These are phyloP conservation scores for Varanus komodoensis DNA, from an alignment of 2,113 vertebrate genomes.

Conservation along the genomic window DNA sequence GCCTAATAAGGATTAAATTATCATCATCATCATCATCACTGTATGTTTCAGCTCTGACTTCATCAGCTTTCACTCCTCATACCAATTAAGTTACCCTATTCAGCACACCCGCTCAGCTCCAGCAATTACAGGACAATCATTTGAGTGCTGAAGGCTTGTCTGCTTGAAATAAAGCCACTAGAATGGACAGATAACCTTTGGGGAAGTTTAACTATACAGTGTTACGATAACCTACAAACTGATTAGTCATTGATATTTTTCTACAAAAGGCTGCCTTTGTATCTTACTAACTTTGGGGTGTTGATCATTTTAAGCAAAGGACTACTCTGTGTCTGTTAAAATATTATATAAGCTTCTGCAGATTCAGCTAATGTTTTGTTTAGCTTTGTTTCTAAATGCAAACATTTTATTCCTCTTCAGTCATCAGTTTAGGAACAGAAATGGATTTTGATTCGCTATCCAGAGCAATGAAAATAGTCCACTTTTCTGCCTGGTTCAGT, in stretches of 20 bases:
- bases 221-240: constrained; percentile 32
- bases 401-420: neutral
- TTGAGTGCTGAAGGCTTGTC: constrained; percentile 1
- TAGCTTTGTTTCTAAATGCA: neutral
- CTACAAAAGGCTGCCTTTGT: neutral
- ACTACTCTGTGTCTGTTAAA: neutral
- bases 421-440: neutral
- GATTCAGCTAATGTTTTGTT: neutral
- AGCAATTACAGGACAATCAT: constrained; percentile 14
- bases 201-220: constrained; percentile 42
- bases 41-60: constrained; percentile 39
- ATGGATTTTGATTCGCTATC: neutral
- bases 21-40: constrained; percentile 21
- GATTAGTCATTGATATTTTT: constrained; percentile 25
- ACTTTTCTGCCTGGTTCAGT: neutral
- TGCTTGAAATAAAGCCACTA: constrained; percentile 37
- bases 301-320: constrained; percentile 2
- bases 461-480: neutral
- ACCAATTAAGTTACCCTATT: constrained; percentile 34
- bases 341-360: constrained; percentile 15
- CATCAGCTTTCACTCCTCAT: constrained; percentile 12
- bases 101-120: constrained; percentile 2
- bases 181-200: constrained; percentile 47
- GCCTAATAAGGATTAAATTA: neutral
- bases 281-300: neutral